These are phyloP conservation scores for Platysternon megacephalum DNA, from an alignment of 2,113 vertebrate genomes.

Conservation along the genomic window DNA sequence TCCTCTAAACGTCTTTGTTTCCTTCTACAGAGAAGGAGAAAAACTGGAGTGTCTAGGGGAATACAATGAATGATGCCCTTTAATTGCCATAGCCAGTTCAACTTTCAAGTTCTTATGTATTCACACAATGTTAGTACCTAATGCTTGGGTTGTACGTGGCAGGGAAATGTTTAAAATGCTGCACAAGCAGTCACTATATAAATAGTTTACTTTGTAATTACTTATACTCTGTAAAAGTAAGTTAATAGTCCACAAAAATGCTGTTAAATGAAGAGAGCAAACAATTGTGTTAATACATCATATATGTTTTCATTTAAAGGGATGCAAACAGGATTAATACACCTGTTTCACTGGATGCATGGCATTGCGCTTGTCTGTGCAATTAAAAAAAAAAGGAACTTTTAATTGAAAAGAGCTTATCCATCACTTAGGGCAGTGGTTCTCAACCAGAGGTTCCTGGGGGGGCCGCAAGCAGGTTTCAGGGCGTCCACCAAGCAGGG, in stretches of 20 bases:
- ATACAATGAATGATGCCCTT: not conserved
- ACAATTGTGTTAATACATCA: not conserved
- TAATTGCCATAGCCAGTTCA: no score
- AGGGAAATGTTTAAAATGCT: no score
- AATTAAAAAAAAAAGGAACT: not conserved
- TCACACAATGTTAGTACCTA: no score
- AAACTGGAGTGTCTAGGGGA: not conserved
- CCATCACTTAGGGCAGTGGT: no score
- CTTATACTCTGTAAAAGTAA: no score
- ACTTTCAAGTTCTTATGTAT: no score
- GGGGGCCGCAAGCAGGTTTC: no score
- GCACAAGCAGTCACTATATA: not conserved
- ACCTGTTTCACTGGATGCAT: not conserved
- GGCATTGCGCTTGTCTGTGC: not conserved
- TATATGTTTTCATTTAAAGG: not conserved
- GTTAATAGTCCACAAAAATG: not conserved
- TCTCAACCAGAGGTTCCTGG: no score
- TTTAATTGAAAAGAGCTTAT: not conserved
- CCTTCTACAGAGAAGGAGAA: no score
- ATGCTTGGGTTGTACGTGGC: no score
- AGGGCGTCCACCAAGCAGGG: no score
- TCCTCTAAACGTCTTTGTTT: no score
- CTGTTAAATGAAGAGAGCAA: fast-evolving
- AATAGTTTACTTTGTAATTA: not conserved
- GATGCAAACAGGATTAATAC: not conserved